Evolutionary conservation across 1,140 invertebrate genomes (phyloP).

Genomic region (Leptestheria dahalacensis): DNA sequence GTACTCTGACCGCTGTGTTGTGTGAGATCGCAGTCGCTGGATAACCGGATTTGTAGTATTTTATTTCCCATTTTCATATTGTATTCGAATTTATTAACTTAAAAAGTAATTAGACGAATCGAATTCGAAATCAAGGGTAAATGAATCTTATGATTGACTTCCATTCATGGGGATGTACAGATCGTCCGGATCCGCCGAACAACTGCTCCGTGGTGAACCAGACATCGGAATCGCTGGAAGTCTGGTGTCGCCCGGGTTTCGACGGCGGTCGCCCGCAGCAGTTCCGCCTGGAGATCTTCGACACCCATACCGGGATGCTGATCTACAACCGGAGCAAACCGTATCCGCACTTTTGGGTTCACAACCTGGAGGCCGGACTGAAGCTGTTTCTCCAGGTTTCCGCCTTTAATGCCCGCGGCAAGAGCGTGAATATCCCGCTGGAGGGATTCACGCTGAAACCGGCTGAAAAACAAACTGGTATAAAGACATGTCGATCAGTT

Average conservation of each 20-base stretch:
- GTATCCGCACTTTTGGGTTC: conserved; percentile 47
- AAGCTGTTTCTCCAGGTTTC: conserved; percentile 53
- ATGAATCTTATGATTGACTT: conserved; percentile 13
- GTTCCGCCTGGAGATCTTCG: conserved; percentile 56
- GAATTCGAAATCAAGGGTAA: background rate
- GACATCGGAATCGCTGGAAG: conserved; percentile 56
- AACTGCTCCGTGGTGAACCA: conserved; percentile 66
- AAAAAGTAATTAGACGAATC: background rate
- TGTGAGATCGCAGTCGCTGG: no score
- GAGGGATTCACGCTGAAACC: conserved; percentile 52
- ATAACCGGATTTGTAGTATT: no score
- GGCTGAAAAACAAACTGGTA: conserved; percentile 65
- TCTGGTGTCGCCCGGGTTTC: conserved; percentile 62
- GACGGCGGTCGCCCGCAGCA: conserved; percentile 56
- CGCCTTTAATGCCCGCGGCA: conserved; percentile 68
- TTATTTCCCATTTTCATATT: no score
- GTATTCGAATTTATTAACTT: background rate
- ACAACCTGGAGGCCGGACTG: conserved; percentile 48
- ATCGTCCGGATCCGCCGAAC: conserved; percentile 56
- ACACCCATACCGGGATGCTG: conserved; percentile 44
- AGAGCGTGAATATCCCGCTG: conserved; percentile 39
- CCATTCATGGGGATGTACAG: no score
- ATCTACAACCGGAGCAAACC: conserved; percentile 46
- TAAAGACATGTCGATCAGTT: background rate
- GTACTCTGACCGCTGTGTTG: no score